phyloP scores from a whole-genome alignment of 2,113 vertebrate species.

The Rhegmatorhina hoffmannsi region DNA sequence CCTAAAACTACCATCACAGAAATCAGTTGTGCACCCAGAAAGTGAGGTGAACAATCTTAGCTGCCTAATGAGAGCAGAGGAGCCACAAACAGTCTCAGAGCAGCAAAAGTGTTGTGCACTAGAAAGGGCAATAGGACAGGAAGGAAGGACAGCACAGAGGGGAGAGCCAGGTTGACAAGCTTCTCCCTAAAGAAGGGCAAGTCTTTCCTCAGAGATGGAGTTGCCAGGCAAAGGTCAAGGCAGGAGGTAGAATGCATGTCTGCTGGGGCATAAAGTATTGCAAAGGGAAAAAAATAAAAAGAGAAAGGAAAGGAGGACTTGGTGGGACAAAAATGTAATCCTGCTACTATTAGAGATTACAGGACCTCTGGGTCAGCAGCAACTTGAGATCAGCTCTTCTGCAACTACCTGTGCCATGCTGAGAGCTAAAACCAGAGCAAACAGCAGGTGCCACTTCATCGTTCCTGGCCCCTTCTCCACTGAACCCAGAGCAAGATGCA shows the following conservation, averaged over 20 bases:
- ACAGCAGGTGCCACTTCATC: conserved; percentile 20
- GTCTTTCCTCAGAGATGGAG: not conserved
- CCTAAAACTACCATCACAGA: not conserved
- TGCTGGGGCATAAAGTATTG: not conserved
- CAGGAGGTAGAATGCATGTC: not conserved
- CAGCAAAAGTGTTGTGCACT: not conserved
- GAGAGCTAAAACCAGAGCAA: conserved; percentile 39
- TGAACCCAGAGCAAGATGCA: not conserved
- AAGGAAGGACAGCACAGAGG: not conserved
- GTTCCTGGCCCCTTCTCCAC: not conserved
- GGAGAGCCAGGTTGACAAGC: not conserved
- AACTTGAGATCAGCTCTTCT: not conserved
- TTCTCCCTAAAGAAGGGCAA: not conserved
- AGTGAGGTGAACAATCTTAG: not conserved
- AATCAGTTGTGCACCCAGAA: not conserved
- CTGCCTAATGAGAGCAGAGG: not conserved
- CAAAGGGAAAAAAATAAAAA: not conserved
- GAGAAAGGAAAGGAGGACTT: not conserved
- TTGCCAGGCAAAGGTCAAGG: not conserved
- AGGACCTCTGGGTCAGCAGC: conserved; percentile 51
- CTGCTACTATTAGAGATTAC: conserved; percentile 44
- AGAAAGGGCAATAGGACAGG: not conserved
- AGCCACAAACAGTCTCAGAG: not conserved
- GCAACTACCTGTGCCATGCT: not conserved
- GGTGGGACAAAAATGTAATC: conserved; percentile 46